A percentile compares a stretch with the other conserved stretches of the same genome.
Evolutionary conservation across 2,113 vertebrate genomes (phyloP).

Genomic region (Paracanthobrama guichenoti): DNA sequence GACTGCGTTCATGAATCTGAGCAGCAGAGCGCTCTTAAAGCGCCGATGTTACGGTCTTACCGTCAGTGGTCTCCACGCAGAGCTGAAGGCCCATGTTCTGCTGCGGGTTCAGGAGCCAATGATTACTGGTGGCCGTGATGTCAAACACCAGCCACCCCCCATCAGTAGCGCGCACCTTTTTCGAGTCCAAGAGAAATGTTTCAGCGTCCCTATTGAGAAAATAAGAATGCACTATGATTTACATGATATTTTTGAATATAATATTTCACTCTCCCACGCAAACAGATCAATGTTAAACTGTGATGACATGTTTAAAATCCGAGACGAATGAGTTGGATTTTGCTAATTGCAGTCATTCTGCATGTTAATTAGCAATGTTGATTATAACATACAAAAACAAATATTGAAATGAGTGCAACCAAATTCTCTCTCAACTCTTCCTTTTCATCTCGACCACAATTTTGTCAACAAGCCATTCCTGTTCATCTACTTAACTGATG

Average conservation of each 20-base stretch:
- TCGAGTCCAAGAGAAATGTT: constrained; percentile 90
- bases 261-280: neutral
- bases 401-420: constrained; percentile 27
- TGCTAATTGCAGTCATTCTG: constrained; percentile 32
- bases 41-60: constrained; percentile 72
- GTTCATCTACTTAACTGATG: constrained; percentile 55
- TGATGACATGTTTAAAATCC: neutral
- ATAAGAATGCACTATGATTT: neutral
- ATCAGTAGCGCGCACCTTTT: constrained; percentile 86
- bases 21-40: neutral
- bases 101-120: constrained; percentile 97
- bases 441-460: constrained; percentile 50
- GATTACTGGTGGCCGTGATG: constrained; percentile 97
- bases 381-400: constrained; percentile 37
- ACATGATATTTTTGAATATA: neutral
- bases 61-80: constrained; percentile 90
- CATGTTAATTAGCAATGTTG: constrained; percentile 21
- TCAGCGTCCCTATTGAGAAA: constrained; percentile 86
- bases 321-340: neutral
- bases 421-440: constrained; percentile 8
- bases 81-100: constrained; percentile 97
- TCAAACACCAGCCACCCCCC: constrained; percentile 98
- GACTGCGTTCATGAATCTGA: no score
- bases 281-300: constrained; percentile 9
- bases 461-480: constrained; percentile 44